Conservation (phyloP, 2,113 vertebrate species). For the Ophthalmolycus amberensis region DNA sequence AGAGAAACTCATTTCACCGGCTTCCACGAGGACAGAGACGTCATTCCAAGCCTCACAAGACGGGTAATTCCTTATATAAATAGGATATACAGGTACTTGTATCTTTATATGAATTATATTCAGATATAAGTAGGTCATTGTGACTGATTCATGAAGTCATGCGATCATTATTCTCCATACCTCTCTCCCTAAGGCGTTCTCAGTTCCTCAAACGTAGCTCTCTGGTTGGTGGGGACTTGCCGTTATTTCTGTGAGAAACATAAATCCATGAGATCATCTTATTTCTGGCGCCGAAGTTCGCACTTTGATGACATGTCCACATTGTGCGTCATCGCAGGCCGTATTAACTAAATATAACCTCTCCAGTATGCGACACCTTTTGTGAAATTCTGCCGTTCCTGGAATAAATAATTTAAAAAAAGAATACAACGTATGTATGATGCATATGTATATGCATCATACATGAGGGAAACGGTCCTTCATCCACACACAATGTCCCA, state of each 20-base stretch:
- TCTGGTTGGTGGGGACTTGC: neutral
- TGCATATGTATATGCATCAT: neutral
- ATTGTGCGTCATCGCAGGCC: conserved; percentile 48
- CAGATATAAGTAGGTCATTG: neutral
- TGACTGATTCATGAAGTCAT: neutral
- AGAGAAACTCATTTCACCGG: neutral
- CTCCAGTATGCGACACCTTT: neutral
- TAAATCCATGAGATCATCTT: conserved; percentile 51
- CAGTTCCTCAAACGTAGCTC: conserved; percentile 30
- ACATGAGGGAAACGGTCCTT: neutral
- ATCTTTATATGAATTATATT: neutral
- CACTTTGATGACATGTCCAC: conserved; percentile 47
- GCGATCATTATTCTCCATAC: neutral
- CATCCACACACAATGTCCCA: neutral
- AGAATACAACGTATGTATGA: neutral
- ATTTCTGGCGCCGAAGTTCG: conserved; percentile 56
- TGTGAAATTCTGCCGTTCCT: neutral
- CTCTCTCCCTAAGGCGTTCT: neutral
- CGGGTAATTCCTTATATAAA: neutral
- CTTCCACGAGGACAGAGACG: neutral
- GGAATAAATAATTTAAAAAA: neutral
- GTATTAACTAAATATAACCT: conserved; percentile 19
- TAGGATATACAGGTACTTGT: neutral
- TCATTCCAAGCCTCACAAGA: neutral
- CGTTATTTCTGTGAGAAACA: neutral